Percentiles rank a stretch among this genome's conserved stretches.
phyloP scores from a whole-genome alignment of 2,797 vertebrate species.

The Leptatherina wallacei region DNA sequence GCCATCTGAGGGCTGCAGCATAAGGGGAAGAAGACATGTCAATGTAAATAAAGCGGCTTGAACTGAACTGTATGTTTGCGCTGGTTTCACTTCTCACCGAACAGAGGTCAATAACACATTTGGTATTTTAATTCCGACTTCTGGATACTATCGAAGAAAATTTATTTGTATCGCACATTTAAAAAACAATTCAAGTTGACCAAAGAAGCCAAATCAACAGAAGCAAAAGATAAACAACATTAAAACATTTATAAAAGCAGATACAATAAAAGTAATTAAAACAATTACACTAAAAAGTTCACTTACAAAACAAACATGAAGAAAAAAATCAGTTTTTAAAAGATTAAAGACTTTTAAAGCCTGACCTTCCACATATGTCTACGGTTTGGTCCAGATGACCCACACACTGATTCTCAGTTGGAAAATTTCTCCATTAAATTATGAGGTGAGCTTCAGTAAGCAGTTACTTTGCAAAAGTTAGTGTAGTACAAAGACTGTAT shows the following conservation, averaged over 20 bases:
- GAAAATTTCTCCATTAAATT: background rate
- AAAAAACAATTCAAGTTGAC: too few relatives aligned
- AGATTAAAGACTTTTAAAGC: background rate
- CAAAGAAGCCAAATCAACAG: too few relatives aligned
- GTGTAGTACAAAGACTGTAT: background rate
- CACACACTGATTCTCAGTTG: background rate
- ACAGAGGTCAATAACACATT: constrained; percentile 4
- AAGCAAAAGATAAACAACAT: too few relatives aligned
- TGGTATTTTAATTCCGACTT: background rate
- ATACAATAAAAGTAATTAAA: too few relatives aligned
- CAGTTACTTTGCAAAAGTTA: background rate
- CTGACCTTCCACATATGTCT: background rate
- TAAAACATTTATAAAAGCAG: too few relatives aligned
- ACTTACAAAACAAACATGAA: too few relatives aligned
- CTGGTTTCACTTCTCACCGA: constrained; percentile 20
- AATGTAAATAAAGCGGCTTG: constrained; percentile 59
- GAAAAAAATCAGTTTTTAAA: too few relatives aligned
- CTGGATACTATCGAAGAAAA: too few relatives aligned
- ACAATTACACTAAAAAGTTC: too few relatives aligned
- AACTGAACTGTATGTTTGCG: constrained; percentile 30
- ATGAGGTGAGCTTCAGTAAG: background rate
- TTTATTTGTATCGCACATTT: too few relatives aligned
- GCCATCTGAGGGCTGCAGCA: constrained; percentile 35
- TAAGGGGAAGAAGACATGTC: constrained; percentile 23
- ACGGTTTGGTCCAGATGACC: background rate